These are phyloP conservation scores for Cynodonichthys magdalenae DNA, from an alignment of 2,797 vertebrate species.

Conservation along the genomic window DNA sequence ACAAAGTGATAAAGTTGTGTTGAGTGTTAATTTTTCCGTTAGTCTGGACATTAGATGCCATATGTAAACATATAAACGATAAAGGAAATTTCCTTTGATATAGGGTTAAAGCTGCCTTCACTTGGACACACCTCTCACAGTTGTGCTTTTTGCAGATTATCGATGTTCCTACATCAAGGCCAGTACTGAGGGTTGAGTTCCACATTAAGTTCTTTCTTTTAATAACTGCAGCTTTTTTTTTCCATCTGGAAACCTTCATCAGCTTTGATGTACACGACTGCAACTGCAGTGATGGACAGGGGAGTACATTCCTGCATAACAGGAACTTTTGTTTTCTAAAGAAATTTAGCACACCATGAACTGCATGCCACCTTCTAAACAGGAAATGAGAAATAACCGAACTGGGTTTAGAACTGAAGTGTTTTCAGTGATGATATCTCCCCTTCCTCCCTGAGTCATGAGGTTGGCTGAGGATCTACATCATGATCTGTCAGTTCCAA, in stretches of 20 bases:
- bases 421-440: conserved; percentile 34
- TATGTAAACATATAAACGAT: too few species aligned
- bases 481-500: too few species aligned
- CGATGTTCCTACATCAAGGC: conserved; percentile 63
- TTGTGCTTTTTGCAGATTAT: conserved; percentile 53
- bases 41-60: too few species aligned
- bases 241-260: conserved; percentile 45
- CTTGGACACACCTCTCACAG: too few species aligned
- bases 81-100: too few species aligned
- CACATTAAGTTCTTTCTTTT: conserved; percentile 64
- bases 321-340: conserved; percentile 18
- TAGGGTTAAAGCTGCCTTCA: too few species aligned
- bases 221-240: conserved; percentile 47
- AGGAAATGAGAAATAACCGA: conserved; percentile 53
- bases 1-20: too few species aligned
- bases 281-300: conserved; percentile 23
- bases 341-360: conserved; percentile 36
- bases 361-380: conserved; percentile 37
- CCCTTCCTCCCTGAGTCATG: conserved; percentile 50
- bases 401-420: conserved; percentile 21
- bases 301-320: conserved; percentile 8
- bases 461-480: not conserved
- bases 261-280: conserved; percentile 62
- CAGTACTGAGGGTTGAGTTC: conserved; percentile 64
- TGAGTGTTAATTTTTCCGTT: too few species aligned